These are phyloP conservation scores for Gryon sp. DNA, from an alignment of 1,140 invertebrate species.

Conservation along the genomic window DNA sequence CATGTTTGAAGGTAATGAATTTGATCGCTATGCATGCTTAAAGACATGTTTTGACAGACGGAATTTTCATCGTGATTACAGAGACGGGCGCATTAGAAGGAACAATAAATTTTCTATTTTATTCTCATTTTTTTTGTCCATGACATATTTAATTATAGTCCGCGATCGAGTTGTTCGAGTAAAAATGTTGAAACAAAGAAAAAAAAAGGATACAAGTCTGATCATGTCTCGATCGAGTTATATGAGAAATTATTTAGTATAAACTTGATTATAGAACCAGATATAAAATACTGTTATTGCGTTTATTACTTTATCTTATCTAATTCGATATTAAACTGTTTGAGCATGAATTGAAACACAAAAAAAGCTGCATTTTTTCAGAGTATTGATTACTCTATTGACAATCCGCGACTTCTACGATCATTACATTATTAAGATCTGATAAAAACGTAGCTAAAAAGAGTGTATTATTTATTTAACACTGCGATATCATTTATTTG, in stretches of 20 bases:
- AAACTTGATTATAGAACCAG: conserved; percentile 3
- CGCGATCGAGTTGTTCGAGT: too few species aligned
- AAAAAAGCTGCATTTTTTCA: conserved; percentile 1
- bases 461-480: background rate
- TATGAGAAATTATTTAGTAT: conserved; percentile 19
- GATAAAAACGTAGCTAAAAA: background rate
- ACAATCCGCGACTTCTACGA: background rate
- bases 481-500: background rate
- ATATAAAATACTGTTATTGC: conserved; percentile 22
- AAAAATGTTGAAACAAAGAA: too few species aligned
- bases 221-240: background rate
- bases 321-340: conserved; percentile 9
- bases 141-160: too few species aligned
- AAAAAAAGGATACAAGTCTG: too few species aligned
- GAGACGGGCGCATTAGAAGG: background rate
- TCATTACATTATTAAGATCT: conserved; percentile 10
- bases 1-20: conserved; percentile 7
- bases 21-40: conserved; percentile 7
- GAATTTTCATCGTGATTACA: conserved; percentile 3
- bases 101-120: conserved; percentile 1
- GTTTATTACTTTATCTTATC: conserved; percentile 29
- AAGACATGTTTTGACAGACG: background rate
- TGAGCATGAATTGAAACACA: conserved; percentile 6
- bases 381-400: conserved; percentile 8
- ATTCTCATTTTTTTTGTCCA: too few species aligned